Percentiles rank a stretch among this genome's conserved stretches.
phyloP scores from a whole-genome alignment of 2,797 vertebrate species.

The Catharus ustulatus region DNA sequence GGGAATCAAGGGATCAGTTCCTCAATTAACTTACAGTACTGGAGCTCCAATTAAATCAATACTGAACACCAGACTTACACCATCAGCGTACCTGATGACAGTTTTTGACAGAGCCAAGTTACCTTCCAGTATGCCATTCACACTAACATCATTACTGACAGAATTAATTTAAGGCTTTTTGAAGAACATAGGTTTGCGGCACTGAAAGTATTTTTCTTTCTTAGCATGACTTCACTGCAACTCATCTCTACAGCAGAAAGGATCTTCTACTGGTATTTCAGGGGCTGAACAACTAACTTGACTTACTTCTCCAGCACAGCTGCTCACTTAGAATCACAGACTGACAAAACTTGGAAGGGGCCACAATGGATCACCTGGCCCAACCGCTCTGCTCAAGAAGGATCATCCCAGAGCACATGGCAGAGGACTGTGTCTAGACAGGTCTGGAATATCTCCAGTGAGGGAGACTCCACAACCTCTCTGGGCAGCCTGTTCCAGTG shows the following conservation, averaged over 20 bases:
- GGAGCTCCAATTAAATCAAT: neutral
- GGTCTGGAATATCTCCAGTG: too few species aligned
- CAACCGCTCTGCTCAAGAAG: neutral
- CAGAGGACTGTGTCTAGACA: accelerated
- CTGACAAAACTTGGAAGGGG: accelerated
- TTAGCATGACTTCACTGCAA: neutral
- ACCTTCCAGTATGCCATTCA: neutral
- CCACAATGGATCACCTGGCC: accelerated
- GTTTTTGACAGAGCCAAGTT: neutral
- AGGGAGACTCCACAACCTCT: neutral
- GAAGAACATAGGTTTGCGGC: neutral
- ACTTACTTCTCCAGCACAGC: neutral
- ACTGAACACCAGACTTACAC: neutral
- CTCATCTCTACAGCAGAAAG: neutral
- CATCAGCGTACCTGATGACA: neutral
- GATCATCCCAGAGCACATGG: neutral
- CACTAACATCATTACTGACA: accelerated
- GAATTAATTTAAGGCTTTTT: neutral
- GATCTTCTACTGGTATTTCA: neutral
- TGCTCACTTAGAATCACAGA: neutral
- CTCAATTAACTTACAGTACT: neutral
- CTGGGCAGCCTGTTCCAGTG: neutral
- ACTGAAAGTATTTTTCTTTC: neutral
- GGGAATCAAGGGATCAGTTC: neutral
- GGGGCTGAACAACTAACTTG: neutral